Evolutionary conservation across 1,140 invertebrate genomes (phyloP).

Genomic region (Drosophila parvula): DNA sequence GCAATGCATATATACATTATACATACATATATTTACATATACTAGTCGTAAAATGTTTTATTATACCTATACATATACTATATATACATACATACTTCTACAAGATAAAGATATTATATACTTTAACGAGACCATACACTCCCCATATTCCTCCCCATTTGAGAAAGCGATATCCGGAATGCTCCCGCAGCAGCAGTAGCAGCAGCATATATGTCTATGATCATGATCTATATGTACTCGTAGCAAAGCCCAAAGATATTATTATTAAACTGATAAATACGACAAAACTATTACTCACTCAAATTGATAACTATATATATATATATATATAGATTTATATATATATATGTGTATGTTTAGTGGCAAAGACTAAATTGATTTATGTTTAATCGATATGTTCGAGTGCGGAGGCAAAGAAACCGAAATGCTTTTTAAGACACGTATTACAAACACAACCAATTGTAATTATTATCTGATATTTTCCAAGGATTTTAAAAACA

Average conservation of each 20-base stretch:
- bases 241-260: constrained; percentile 80
- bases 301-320: constrained; percentile 40
- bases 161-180: constrained; percentile 16
- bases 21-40: constrained; percentile 63
- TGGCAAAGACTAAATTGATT: constrained; percentile 75
- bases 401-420: constrained; percentile 37
- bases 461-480: constrained; percentile 81
- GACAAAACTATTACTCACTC: constrained; percentile 42
- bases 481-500: constrained; percentile 76
- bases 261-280: constrained; percentile 62
- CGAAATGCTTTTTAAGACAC: constrained; percentile 69
- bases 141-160: constrained; percentile 6
- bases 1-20: constrained; percentile 64
- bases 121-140: constrained; percentile 32
- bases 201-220: constrained; percentile 56
- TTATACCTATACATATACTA: constrained; percentile 53
- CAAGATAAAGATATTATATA: constrained; percentile 48
- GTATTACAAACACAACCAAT: constrained; percentile 58
- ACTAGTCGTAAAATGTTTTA: constrained; percentile 55
- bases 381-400: constrained; percentile 63
- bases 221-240: constrained; percentile 70
- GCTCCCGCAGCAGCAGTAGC: constrained; percentile 7
- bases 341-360: constrained; percentile 57
- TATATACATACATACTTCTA: constrained; percentile 43
- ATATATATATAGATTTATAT: neutral